Evolutionary conservation across 2,113 vertebrate species (phyloP), one percentile per base, ranked within the genome.

Genomic region (Pampusana beccarii): DNA sequence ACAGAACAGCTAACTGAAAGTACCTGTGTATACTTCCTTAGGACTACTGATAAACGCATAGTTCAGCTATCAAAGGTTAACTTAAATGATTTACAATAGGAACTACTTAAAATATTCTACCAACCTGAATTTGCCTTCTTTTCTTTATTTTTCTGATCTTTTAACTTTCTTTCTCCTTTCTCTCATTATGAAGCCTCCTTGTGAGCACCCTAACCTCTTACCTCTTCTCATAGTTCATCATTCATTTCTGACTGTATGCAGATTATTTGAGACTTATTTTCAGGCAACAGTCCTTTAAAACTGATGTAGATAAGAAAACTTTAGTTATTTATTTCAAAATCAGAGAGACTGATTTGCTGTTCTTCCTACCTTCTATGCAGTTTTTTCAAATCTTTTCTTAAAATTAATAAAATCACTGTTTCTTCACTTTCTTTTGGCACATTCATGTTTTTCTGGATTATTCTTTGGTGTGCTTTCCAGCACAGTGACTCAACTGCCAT

Each of bases 381-480:
- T 80, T 33, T 70, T 80, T 38, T 8, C 23, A 88, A 73, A 53
- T 66, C 5, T 19, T 70, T 86, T 87, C 51, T 53, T n/a, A 78
- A 90, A 92, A 88, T 83, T n/a, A 78, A 64, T 42, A 74, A 82
- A 90, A 65, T 50, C 2, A 25, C 50, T 7, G 1, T 83, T 81
- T 82, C 56, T 57, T 91, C 65, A 34, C 54, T 94, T 88, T 77
- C 33, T 64, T 58, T 82, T 65, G 80, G 75, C 71, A 78, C 28
- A 31, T 56, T 89, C 16, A 1, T 62, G 18, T 66, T 95, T 94
- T 89, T 80, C 83, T 89, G 69, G 58, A 80, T 94, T 97, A 92
- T 72, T 82, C 54, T 93, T 83, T 86, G 36, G 51, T 85, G 85
- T 89, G 75, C 61, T 89, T 88, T 96, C 90, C 75, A 95, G 69